Evolutionary conservation across 2,797 vertebrate genomes (phyloP).

Genomic region (Siniperca undulata): DNA sequence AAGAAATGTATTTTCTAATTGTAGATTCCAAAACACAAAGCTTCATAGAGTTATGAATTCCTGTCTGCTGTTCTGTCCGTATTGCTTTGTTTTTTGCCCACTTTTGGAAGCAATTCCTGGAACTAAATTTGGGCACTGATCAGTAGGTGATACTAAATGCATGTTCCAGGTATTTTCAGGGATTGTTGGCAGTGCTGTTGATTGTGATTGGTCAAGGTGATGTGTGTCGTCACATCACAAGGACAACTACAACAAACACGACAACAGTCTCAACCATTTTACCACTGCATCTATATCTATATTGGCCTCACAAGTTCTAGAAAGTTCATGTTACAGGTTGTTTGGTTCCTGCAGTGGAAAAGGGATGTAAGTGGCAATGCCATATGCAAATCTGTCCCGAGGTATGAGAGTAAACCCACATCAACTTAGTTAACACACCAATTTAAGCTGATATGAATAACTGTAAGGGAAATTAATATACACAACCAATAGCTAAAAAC

Average conservation of each 20-base stretch:
- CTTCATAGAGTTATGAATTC: conserved; percentile 10
- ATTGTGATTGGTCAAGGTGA: background rate
- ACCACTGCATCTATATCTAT: background rate
- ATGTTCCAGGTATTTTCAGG: background rate
- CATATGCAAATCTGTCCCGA: background rate
- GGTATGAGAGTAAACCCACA: background rate
- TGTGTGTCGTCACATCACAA: background rate
- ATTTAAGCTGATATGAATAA: background rate
- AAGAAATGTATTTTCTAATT: conserved; percentile 14
- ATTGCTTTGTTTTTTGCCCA: background rate
- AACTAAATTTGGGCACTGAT: background rate
- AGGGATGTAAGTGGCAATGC: background rate
- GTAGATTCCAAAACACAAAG: conserved; percentile 8
- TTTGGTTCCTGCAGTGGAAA: background rate
- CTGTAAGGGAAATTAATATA: background rate
- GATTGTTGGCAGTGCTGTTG: background rate
- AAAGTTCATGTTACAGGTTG: background rate
- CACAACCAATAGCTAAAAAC: background rate
- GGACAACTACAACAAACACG: background rate
- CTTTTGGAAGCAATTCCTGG: background rate
- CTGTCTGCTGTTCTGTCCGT: background rate
- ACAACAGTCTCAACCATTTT: background rate
- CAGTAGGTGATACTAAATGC: background rate
- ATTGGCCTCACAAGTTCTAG: background rate
- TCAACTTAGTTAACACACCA: background rate